Percentiles rank a stretch among this genome's conserved stretches.
Evolutionary conservation across 2,113 vertebrate genomes (phyloP).

Genomic region (Todiramphus saurophagus): DNA sequence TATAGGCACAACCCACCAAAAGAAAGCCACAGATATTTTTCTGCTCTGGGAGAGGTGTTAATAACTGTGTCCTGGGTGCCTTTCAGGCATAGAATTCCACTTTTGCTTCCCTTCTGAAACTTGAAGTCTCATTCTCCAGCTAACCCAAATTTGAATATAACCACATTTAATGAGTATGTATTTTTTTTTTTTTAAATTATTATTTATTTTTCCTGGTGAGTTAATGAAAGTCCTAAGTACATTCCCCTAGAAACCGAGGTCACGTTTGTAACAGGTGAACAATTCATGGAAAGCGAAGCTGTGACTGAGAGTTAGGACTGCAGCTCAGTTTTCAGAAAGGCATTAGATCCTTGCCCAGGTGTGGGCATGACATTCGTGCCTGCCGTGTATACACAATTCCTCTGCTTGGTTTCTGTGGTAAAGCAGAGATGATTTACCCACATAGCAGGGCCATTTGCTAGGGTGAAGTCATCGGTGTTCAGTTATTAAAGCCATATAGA

Average conservation of each 20-base stretch:
- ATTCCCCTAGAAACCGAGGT: neutral
- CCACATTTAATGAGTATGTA: neutral
- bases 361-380: neutral
- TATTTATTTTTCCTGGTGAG: neutral
- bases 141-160: neutral
- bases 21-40: constrained; percentile 3
- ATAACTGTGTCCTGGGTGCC: fast-evolving
- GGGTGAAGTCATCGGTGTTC: neutral
- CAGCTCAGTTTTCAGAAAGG: neutral
- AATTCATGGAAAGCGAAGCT: neutral
- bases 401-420: neutral
- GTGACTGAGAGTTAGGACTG: neutral
- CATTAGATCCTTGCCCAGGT: neutral
- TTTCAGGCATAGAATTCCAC: constrained; percentile 3
- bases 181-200: neutral
- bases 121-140: neutral
- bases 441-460: neutral
- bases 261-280: neutral
- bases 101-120: constrained; percentile 18
- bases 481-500: neutral
- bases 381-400: neutral
- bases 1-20: neutral
- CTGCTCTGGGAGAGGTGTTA: neutral
- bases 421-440: neutral
- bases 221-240: neutral